phyloP scores from a whole-genome alignment of 2,797 vertebrate species.

The Sciurus carolinensis region DNA sequence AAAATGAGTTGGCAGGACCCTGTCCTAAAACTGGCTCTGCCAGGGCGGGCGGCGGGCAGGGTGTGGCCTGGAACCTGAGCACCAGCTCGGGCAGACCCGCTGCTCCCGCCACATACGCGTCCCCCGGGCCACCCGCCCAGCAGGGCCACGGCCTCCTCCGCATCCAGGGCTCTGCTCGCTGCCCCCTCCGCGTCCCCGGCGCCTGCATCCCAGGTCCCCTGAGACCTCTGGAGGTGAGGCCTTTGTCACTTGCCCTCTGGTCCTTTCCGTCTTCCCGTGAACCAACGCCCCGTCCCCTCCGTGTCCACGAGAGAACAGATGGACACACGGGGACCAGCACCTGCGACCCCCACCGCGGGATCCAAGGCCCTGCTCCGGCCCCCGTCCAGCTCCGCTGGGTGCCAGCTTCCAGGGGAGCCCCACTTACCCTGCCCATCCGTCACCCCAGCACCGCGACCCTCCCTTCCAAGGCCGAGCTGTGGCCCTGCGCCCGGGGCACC shows the following conservation, averaged over 20 bases:
- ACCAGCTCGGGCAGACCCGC: too few relatives aligned
- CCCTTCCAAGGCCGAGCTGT: neutral
- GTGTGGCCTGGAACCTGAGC: neutral
- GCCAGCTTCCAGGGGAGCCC: neutral
- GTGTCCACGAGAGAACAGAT: constrained; percentile 16
- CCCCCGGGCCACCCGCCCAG: too few relatives aligned
- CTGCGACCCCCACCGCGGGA: neutral
- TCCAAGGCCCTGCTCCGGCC: neutral
- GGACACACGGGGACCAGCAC: neutral
- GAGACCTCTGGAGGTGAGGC: too few relatives aligned
- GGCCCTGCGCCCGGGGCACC: neutral
- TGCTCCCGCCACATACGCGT: accelerated
- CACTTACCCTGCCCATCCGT: neutral
- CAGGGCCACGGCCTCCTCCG: too few relatives aligned
- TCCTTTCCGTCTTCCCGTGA: neutral
- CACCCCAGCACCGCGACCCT: neutral
- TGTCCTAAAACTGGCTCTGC: neutral
- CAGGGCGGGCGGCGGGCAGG: neutral
- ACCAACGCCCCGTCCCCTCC: neutral
- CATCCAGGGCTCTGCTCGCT: too few relatives aligned
- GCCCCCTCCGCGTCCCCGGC: too few relatives aligned
- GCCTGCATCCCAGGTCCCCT: too few relatives aligned
- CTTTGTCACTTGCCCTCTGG: too few relatives aligned
- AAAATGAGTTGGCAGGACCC: neutral
- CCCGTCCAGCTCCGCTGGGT: too few relatives aligned